Percentiles rank a stretch among this genome's conserved stretches.
Evolutionary conservation across 2,113 vertebrate genomes (phyloP).

Genomic region (Alectura lathami): DNA sequence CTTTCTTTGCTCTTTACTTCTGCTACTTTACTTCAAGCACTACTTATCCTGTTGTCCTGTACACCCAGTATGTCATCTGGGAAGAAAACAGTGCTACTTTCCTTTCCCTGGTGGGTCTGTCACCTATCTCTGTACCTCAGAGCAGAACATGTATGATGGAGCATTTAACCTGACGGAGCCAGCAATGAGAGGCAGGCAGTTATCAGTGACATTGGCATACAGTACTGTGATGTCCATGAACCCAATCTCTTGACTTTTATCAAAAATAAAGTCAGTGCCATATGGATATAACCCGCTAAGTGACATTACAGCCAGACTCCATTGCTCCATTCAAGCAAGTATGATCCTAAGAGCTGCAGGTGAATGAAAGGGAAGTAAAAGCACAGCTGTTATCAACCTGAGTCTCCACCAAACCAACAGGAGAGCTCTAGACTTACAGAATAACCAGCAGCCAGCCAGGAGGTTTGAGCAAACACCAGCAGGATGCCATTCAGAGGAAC

Average conservation of each 20-base stretch:
- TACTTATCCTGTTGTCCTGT: background rate
- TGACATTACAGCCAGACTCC: background rate
- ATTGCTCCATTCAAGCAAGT: background rate
- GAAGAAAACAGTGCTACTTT: background rate
- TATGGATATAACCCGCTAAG: background rate
- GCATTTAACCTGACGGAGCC: background rate
- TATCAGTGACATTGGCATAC: background rate
- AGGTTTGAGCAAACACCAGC: background rate
- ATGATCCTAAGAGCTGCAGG: background rate
- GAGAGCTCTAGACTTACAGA: background rate
- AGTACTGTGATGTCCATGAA: background rate
- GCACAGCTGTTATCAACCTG: background rate
- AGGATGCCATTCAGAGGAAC: constrained; percentile 30
- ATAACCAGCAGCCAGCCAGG: constrained; percentile 24
- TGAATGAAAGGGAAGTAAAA: background rate
- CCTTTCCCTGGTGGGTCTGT: background rate
- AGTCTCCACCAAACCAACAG: background rate
- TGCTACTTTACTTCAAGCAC: background rate
- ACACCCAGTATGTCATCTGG: background rate
- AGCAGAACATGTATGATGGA: background rate
- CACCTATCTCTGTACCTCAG: background rate
- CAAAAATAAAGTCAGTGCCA: background rate
- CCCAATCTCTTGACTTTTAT: background rate
- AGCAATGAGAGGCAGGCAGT: background rate
- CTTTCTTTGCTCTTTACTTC: background rate